Base-by-base conservation (phyloP, 2,113 vertebrate genomes). In the Rhynchomys soricoides region DNA sequence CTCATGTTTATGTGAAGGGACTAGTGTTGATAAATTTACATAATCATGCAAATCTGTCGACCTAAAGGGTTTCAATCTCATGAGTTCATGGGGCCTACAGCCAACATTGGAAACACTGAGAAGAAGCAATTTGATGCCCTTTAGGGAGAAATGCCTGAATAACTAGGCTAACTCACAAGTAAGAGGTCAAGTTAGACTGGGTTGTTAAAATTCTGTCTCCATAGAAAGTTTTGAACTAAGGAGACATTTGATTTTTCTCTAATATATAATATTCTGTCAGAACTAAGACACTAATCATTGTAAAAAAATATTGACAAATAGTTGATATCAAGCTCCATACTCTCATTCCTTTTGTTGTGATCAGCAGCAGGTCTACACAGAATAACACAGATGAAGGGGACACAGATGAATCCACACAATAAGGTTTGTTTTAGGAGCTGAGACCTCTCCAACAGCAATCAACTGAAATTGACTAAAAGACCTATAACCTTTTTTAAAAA, bases 61-160 rank as follows among this genome's bases (percentile, higher is more conserved):
- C 29, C 66, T 57, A 64, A 93, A n/a, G 0, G 12, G 59, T 62
- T 79, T 90, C 83, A 81, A 24, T 48, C 52, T 95, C 95, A 40
- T 37, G 94, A 73, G 34, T 9, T 22, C 0, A 0, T 0, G 0
- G 34, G 57, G 22, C 2, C 4, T 34, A 37, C 48, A 62, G 86
- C 82, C 3, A 95, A 94, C 17, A 0, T 15, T 31, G 11, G 45
- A 86, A 93, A 64, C 6, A 66, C 0, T 37, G 17, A 73, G 26
- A 31, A 29, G 96, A 83, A 79, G 73, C 86, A 11, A 94, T 77
- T 92, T 97, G 98, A 98, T 96, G 98, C 98, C 98, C 98, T 98
- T 98, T 99, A 98, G 98, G 96, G 98, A 98, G 88, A 88, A 95
- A 64, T 0, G 64, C 70, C 81, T 0, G 97, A 95, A 98, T 95